These are phyloP conservation scores for Drosophila neoperkinsi DNA, from an alignment of 2,888 invertebrate species.

Conservation along the genomic window DNA sequence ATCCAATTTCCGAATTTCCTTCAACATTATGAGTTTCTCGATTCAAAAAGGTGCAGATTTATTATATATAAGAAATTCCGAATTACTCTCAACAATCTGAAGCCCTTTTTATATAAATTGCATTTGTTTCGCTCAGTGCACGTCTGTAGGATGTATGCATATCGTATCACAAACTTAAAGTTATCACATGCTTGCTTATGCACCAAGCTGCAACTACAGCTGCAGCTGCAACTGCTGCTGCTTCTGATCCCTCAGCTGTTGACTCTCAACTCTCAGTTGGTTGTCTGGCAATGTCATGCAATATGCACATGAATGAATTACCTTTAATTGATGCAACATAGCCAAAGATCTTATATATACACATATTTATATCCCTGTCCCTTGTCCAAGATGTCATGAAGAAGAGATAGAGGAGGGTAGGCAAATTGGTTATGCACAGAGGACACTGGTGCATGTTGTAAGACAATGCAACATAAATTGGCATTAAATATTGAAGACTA, in stretches of 20 bases:
- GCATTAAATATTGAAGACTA: conserved; percentile 76
- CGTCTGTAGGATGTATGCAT: conserved; percentile 51
- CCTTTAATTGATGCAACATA: conserved; percentile 78
- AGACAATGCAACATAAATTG: conserved; percentile 77
- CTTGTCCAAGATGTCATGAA: not conserved
- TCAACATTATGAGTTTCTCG: not conserved
- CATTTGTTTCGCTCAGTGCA: conserved; percentile 19
- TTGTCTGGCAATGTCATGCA: conserved; percentile 58
- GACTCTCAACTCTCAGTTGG: conserved; percentile 19
- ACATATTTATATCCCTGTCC: not conserved
- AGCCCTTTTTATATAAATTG: not conserved
- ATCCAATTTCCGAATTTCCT: not conserved
- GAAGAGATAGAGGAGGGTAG: not conserved
- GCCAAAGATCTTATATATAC: conserved; percentile 14
- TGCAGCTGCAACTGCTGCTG: not conserved
- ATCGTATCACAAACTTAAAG: conserved; percentile 50
- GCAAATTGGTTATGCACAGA: conserved; percentile 5
- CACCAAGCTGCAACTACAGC: not conserved
- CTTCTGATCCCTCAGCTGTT: conserved; percentile 9
- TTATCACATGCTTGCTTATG: conserved; percentile 44
- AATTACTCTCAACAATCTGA: not conserved
- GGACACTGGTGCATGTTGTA: conserved; percentile 25
- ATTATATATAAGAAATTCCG: not conserved
- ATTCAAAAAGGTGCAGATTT: not conserved
- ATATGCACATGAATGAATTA: conserved; percentile 77